Percentiles rank a stretch among this genome's conserved stretches.
Conservation (phyloP, 1,140 invertebrate species). For the Bombus impatiens region DNA sequence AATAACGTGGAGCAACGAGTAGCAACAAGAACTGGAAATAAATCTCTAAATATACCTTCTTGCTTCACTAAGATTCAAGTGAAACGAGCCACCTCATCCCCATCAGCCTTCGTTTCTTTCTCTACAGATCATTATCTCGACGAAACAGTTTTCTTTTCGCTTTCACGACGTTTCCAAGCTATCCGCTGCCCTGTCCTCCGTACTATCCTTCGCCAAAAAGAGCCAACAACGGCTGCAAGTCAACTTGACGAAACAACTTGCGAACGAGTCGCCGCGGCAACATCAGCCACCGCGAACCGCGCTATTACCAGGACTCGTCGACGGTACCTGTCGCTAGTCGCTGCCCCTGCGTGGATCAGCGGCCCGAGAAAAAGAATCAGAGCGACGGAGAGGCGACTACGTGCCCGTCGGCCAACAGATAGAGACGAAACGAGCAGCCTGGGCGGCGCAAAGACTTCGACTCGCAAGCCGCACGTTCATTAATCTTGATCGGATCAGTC, state of each 20-base stretch:
- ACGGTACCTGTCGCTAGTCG: slow-evolving; percentile 77
- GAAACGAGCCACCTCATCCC: too few relatives aligned
- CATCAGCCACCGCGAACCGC: slow-evolving; percentile 68
- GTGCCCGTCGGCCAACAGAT: background rate
- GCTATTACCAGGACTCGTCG: slow-evolving; percentile 74
- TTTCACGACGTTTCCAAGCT: background rate
- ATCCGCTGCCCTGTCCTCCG: background rate
- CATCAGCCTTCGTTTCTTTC: background rate
- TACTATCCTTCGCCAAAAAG: background rate
- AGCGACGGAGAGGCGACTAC: slow-evolving; percentile 10
- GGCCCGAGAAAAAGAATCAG: slow-evolving; percentile 33
- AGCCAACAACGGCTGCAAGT: background rate
- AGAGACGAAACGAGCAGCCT: slow-evolving; percentile 64
- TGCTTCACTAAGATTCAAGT: background rate
- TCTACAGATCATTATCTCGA: background rate
- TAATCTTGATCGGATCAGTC: slow-evolving; percentile 82
- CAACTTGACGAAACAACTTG: background rate
- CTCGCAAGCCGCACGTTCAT: slow-evolving; percentile 80
- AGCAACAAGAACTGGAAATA: background rate
- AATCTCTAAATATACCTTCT: background rate
- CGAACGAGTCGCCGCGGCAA: slow-evolving; percentile 21
- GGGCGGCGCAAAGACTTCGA: slow-evolving; percentile 76
- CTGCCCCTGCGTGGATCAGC: slow-evolving; percentile 69
- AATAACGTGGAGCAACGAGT: background rate
- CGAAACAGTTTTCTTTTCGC: background rate